A percentile compares a stretch with the other conserved stretches of the same genome.
These are phyloP conservation scores for Chauna torquata DNA, from an alignment of 2,113 vertebrate genomes.

Conservation along the genomic window DNA sequence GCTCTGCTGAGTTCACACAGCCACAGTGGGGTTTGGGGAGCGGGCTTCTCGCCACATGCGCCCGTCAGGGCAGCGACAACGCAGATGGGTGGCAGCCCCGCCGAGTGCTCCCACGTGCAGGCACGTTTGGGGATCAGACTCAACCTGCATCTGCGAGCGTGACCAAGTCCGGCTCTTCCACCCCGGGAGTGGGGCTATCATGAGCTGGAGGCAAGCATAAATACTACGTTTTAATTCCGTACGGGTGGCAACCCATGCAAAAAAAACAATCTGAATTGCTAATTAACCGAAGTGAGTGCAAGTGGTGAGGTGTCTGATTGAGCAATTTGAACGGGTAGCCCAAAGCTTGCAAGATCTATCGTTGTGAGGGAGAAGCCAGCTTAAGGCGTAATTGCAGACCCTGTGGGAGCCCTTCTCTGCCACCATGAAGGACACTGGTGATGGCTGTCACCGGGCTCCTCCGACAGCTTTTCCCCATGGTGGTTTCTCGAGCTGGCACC, in stretches of 20 bases:
- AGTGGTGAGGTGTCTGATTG: neutral
- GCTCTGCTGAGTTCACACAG: neutral
- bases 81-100: too few species aligned
- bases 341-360: neutral
- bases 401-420: neutral
- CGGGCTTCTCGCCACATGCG: too few species aligned
- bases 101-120: neutral
- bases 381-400: accelerated
- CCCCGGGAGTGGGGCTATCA: neutral
- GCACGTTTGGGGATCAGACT: neutral
- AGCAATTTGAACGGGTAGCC: accelerated
- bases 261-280: neutral
- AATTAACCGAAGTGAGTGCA: neutral
- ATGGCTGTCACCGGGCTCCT: neutral
- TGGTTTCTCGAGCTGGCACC: neutral
- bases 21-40: neutral
- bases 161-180: accelerated
- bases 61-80: neutral
- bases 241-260: neutral
- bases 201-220: accelerated
- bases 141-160: accelerated
- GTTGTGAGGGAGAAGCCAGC: neutral
- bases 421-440: accelerated
- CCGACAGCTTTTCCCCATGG: neutral
- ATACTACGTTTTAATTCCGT: accelerated